A percentile compares a stretch with the other conserved stretches of the same genome.
These are phyloP conservation scores for Apodemia mormo DNA, from an alignment of 2,888 invertebrate genomes.

Conservation along the genomic window DNA sequence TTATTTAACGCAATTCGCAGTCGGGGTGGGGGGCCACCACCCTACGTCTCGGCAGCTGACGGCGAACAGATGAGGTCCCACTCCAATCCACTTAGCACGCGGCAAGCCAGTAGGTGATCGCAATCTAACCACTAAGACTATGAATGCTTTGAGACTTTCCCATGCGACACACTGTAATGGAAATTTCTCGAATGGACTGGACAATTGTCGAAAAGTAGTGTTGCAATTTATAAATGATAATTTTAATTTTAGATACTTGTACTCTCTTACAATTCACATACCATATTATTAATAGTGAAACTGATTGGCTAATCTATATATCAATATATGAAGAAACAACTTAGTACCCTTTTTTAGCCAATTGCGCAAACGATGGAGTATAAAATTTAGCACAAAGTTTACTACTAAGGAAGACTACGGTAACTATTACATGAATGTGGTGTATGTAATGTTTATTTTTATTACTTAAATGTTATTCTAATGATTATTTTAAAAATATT, in stretches of 20 bases:
- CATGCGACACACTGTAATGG: constrained; percentile 46
- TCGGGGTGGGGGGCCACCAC: constrained; percentile 44
- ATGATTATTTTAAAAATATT: no score
- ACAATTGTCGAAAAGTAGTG: not conserved
- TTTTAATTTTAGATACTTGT: not conserved
- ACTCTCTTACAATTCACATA: no score
- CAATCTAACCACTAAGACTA: constrained; percentile 53
- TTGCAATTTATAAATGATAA: constrained; percentile 29
- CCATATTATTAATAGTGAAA: no score
- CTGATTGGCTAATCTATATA: no score
- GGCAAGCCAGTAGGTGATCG: constrained; percentile 67
- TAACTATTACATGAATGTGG: no score
- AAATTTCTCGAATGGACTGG: constrained; percentile 31
- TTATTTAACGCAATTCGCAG: constrained; percentile 75
- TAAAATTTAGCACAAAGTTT: no score
- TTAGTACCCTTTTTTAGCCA: no score
- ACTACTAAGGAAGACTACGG: no score
- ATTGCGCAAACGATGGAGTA: no score
- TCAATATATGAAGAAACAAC: no score
- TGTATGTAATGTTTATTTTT: no score
- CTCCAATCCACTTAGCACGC: constrained; percentile 79
- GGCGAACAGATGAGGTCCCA: constrained; percentile 78
- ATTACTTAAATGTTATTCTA: no score
- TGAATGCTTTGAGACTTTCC: constrained; percentile 52
- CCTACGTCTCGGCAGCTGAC: constrained; percentile 58